These are phyloP conservation scores for Anagrus nilaparvatae DNA, from an alignment of 1,140 invertebrate genomes.

Conservation along the genomic window DNA sequence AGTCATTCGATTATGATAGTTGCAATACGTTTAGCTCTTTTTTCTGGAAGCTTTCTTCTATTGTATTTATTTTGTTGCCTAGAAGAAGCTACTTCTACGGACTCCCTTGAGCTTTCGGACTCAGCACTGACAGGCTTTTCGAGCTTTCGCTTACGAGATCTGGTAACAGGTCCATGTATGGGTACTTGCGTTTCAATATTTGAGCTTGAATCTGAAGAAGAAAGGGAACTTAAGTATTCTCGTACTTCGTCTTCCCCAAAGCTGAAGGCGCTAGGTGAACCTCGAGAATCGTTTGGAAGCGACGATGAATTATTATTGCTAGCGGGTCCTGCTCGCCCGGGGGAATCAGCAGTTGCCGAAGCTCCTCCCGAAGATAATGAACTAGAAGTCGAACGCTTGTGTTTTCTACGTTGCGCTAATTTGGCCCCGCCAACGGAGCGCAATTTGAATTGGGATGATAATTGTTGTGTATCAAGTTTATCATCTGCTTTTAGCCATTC, in stretches of 20 bases:
- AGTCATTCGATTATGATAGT: constrained; percentile 25
- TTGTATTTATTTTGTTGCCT: constrained; percentile 22
- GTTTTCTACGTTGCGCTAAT: constrained; percentile 59
- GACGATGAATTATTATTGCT: constrained; percentile 18
- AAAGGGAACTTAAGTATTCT: constrained; percentile 44
- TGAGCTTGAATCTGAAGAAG: constrained; percentile 36
- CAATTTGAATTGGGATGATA: too few relatives aligned
- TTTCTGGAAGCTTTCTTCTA: constrained; percentile 28
- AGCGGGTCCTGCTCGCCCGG: constrained; percentile 19
- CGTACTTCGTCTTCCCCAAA: constrained; percentile 45
- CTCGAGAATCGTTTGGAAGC: constrained; percentile 19
- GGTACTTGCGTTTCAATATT: background rate
- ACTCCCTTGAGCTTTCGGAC: constrained; percentile 18
- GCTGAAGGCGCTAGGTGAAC: constrained; percentile 40
- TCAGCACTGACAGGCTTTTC: constrained; percentile 18
- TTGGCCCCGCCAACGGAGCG: constrained; percentile 53
- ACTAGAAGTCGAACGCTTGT: constrained; percentile 49
- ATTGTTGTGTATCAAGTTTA: too few relatives aligned
- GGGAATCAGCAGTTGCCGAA: constrained; percentile 18
- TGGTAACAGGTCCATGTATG: constrained; percentile 26
- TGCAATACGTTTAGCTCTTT: constrained; percentile 25
- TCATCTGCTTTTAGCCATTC: constrained; percentile 66
- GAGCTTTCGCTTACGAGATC: constrained; percentile 29
- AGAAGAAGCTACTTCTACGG: constrained; percentile 1
- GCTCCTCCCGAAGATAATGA: constrained; percentile 35